Evolutionary conservation across 2,888 invertebrate species (phyloP), one percentile per base, ranked within the genome.

Genomic region (Hydrotaea cyrtoneurina): DNA sequence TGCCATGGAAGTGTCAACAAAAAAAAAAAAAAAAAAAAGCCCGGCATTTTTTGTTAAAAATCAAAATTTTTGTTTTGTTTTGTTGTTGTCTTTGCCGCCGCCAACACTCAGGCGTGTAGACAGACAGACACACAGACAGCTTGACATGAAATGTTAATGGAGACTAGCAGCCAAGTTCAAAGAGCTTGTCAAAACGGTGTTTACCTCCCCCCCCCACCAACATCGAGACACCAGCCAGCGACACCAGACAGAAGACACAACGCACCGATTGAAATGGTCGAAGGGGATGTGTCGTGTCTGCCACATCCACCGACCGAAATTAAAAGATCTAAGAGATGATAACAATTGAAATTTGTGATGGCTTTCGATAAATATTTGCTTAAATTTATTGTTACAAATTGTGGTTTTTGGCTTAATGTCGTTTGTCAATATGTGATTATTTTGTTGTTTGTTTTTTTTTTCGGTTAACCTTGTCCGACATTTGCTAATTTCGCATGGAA

Each of bases 111-210:
- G 62, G 8, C 26, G 15, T 2, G 31, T 31, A 59, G 21, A 64
- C 36, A 36, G 19, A 36, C 62, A 3, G 55, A 21, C 31, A n/a
- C n/a, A 43, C 43, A 46, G 43, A 36, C 31, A 64, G 2, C 5
- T 64, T 59, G 59, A 23, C 59, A 23, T 23, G 21, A 39, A 23
- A 21, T 55, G 46, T 55, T 64, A 80, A 64, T 78, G 64, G 15
- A 69, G 15, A 11, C 43, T 31, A 46, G 39, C 53, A 36, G 39
- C n/a, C 75, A 84, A 84, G 81, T 84, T 84, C 84, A 76, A 81
- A 84, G 57, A 39, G 84, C 50, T 75, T 80, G 80, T 78, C 55
- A 55, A 78, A 79, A 78, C 21, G 31, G 15, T 21, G 57, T n/a
- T 57, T 57, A 74, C 59, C 43, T 62, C 62, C 62, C 10, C 21